Evolutionary conservation across 2,888 invertebrate species (phyloP).

Genomic region (Miltochrista miniata): DNA sequence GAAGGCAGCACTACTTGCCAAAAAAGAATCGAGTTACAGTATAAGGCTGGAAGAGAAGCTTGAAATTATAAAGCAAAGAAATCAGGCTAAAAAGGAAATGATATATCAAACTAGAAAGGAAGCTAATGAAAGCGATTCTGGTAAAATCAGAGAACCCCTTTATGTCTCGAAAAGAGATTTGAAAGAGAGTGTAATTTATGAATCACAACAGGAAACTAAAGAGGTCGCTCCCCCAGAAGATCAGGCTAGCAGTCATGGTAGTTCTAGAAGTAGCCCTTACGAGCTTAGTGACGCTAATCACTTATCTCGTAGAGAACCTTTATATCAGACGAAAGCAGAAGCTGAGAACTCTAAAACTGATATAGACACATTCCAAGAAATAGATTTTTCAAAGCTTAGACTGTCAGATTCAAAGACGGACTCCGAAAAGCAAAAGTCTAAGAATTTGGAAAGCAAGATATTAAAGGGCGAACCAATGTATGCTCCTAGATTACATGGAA

Average conservation of each 20-base stretch:
- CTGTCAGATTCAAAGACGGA: conserved; percentile 77
- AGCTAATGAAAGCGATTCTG: conserved; percentile 72
- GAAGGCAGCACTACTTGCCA: conserved; percentile 77
- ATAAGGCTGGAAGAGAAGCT: conserved; percentile 74
- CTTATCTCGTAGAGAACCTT: conserved; percentile 74
- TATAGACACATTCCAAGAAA: conserved; percentile 72
- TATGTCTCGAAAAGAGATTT: conserved; percentile 80
- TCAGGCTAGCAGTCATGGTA: conserved; percentile 48
- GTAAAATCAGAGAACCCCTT: conserved; percentile 74
- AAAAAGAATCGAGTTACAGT: conserved; percentile 68
- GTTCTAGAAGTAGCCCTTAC: conserved; percentile 74
- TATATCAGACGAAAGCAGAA: conserved; percentile 75
- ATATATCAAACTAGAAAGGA: conserved; percentile 80
- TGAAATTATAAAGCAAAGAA: conserved; percentile 79
- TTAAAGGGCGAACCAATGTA: conserved; percentile 78
- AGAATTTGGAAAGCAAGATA: conserved; percentile 63
- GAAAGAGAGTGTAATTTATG: conserved; percentile 80
- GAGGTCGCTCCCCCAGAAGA: conserved; percentile 48
- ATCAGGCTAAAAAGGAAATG: conserved; percentile 80
- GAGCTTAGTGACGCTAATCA: conserved; percentile 79
- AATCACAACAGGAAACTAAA: conserved; percentile 77
- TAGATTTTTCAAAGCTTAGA: conserved; percentile 78
- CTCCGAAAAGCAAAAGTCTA: conserved; percentile 73
- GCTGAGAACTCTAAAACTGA: conserved; percentile 49
- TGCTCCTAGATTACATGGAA: conserved; percentile 75